Conservation (phyloP, 2,888 invertebrate genomes). For the Melanargia galathea region DNA sequence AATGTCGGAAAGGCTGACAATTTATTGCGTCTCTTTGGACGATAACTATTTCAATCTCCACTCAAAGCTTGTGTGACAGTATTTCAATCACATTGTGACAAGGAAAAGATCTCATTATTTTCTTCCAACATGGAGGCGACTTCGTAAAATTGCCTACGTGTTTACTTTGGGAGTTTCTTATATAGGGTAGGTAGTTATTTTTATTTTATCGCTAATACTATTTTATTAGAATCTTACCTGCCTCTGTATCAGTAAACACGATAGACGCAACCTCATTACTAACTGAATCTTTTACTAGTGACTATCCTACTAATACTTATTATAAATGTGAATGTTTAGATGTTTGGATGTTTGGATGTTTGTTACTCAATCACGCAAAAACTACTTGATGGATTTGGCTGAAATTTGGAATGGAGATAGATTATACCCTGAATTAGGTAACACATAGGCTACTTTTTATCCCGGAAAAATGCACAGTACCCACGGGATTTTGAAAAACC, state of each 20-base stretch:
- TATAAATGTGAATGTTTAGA: too few relatives aligned
- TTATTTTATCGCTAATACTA: background rate
- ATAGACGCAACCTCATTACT: background rate
- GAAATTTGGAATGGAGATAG: too few relatives aligned
- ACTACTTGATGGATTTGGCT: too few relatives aligned
- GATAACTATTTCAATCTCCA: constrained; percentile 27
- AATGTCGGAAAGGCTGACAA: constrained; percentile 2
- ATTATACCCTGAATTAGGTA: too few relatives aligned
- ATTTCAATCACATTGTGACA: constrained; percentile 32
- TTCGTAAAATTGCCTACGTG: constrained; percentile 27
- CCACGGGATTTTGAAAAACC: too few relatives aligned
- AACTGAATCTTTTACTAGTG: background rate
- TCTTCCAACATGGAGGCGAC: constrained; percentile 23
- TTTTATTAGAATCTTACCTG: background rate
- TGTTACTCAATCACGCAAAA: too few relatives aligned
- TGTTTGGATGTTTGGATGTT: too few relatives aligned
- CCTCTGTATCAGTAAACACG: background rate
- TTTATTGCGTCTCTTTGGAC: constrained; percentile 11
- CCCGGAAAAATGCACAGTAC: too few relatives aligned
- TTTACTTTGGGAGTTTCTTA: constrained; percentile 33
- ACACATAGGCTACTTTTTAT: too few relatives aligned
- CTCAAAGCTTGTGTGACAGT: constrained; percentile 25
- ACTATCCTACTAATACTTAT: background rate
- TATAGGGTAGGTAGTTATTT: constrained; percentile 12
- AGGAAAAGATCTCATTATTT: constrained; percentile 30